Conservation (phyloP, 2,797 vertebrate species). For the Poecilia picta region DNA sequence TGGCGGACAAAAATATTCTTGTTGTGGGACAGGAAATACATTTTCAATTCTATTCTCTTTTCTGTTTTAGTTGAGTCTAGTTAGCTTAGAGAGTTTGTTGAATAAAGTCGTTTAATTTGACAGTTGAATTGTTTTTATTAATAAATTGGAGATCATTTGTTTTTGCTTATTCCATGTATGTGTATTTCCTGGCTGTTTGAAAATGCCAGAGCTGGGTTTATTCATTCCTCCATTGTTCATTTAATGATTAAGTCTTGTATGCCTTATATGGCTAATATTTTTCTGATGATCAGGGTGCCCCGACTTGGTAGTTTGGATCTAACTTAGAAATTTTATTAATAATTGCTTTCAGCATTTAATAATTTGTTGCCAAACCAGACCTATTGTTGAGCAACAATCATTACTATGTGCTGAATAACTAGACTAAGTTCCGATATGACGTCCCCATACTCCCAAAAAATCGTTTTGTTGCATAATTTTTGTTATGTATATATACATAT, state of each 20-base stretch:
- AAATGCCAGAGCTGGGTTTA: background rate
- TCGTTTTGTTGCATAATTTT: constrained; percentile 40
- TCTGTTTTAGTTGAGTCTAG: background rate
- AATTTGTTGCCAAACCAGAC: too few species aligned
- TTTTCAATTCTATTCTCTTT: too few species aligned
- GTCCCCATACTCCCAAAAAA: constrained; percentile 52
- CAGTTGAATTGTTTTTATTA: background rate
- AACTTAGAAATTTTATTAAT: too few species aligned
- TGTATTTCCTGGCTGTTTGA: background rate
- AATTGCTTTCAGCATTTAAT: too few species aligned
- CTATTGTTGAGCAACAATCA: too few species aligned
- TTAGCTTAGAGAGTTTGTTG: background rate
- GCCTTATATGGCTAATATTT: background rate
- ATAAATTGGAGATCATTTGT: background rate
- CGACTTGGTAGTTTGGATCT: too few species aligned
- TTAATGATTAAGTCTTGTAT: background rate
- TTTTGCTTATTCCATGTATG: background rate
- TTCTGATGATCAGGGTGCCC: background rate
- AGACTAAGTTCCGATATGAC: too few species aligned
- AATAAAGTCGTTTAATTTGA: background rate
- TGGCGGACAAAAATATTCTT: too few species aligned
- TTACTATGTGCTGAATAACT: too few species aligned
- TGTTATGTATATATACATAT: constrained; percentile 60
- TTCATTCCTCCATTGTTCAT: background rate
- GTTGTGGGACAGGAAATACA: too few species aligned